phyloP scores from a whole-genome alignment of 2,797 vertebrate species.

The Craterocephalus amniculus region DNA sequence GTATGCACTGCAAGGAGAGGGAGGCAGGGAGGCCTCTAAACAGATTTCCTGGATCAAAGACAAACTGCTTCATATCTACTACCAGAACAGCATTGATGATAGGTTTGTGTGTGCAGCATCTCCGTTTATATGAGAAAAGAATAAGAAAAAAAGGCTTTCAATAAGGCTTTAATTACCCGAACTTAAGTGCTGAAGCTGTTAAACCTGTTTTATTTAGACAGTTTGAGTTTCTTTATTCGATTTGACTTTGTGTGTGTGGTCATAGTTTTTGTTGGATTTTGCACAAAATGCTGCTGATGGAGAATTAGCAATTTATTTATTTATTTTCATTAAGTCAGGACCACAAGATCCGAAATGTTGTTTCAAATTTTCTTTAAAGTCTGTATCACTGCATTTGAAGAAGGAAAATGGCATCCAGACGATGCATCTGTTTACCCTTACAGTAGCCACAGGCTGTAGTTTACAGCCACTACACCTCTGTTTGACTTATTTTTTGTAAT shows the following conservation, averaged over 20 bases:
- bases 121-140: neutral
- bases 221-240: neutral
- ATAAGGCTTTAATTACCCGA: neutral
- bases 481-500: neutral
- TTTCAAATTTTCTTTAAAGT: neutral
- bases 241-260: neutral
- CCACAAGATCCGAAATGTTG: neutral
- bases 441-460: constrained; percentile 7
- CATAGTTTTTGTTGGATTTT: neutral
- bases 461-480: neutral
- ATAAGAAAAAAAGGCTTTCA: neutral
- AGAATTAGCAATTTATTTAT: neutral
- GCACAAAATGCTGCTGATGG: constrained; percentile 2
- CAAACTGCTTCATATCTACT: constrained; percentile 98
- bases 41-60: constrained; percentile 99
- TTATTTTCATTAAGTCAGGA: neutral
- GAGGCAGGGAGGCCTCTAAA: constrained; percentile 93
- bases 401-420: neutral
- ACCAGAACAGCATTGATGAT: constrained; percentile 98
- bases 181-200: neutral
- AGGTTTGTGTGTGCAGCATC: constrained; percentile 81
- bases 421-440: neutral
- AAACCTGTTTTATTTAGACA: neutral
- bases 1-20: constrained; percentile 93
- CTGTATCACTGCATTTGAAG: neutral